Evolutionary conservation across 2,888 invertebrate genomes (phyloP), one percentile per base, ranked within the genome.

Genomic region (Brachyptera risi): DNA sequence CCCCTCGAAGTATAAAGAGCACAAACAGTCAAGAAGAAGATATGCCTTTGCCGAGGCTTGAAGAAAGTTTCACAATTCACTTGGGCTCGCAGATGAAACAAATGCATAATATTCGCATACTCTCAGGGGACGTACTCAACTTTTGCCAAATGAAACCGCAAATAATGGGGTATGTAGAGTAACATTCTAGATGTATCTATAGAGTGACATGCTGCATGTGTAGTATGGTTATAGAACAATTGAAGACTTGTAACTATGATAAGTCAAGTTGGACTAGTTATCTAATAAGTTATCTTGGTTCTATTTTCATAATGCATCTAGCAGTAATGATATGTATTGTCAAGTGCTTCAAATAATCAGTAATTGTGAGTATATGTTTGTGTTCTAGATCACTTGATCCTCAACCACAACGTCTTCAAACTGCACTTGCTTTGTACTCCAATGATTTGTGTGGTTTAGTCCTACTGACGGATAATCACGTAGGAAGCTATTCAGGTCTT

Each of bases 11-110:
- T 3, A 69, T 72, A 50, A 71, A 73, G 23, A 72, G 68, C 62
- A 69, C 69, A 15, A 65, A 68, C 13, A 69, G 71, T 37, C 72
- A 67, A 56, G 72, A 73, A 50, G 70, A 72, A 13, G 63, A 65
- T 17, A 67, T 72, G 9, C 72, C 73, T 50, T 70, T 71, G 64
- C 75, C 75, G 1, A 73, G 74, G 37, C 71, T 93, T 70, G 96
- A 96, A 77, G 97, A 97, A 78, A 96, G 95, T 76, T 98, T 97
- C 75, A 98, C 97, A 19, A 96, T 98, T 71, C 96, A 97, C 79
- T 81, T 97, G 66, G 97, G 98, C 56, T 95, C 96, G 3, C 99
- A 99, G 78, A 83, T 98, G 74, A 99, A 99, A 75, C 96, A 97
- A 72, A 98, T 96, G 82, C 97, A 99, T 76, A 99, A 99, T 75